Evolutionary conservation across 1,140 invertebrate genomes (phyloP).

Genomic region (Drosophila suzukii): DNA sequence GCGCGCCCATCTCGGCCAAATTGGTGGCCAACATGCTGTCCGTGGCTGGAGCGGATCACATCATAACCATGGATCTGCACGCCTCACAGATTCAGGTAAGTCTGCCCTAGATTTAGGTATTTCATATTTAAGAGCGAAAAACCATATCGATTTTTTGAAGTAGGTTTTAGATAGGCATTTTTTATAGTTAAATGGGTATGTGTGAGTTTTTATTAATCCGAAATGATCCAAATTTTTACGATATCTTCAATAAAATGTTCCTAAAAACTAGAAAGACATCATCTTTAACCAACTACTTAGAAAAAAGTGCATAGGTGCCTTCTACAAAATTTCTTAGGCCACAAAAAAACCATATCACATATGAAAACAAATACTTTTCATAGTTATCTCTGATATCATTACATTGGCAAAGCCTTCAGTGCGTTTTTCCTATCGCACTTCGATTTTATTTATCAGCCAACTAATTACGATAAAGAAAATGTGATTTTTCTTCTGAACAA

Average conservation of each 20-base stretch:
- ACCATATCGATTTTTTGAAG: too few relatives aligned
- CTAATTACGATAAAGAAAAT: constrained; percentile 38
- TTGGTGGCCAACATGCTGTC: constrained; percentile 99
- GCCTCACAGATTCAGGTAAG: constrained; percentile 97
- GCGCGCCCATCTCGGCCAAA: constrained; percentile 99
- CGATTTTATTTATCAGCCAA: constrained; percentile 14
- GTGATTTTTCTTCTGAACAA: constrained; percentile 1
- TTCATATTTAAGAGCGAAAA: background rate
- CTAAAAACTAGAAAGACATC: too few relatives aligned
- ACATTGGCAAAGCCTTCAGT: constrained; percentile 4
- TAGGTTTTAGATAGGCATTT: too few relatives aligned
- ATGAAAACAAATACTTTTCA: background rate
- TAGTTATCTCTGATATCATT: background rate
- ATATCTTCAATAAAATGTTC: too few relatives aligned
- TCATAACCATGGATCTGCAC: constrained; percentile 99
- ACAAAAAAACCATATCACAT: constrained; percentile 12
- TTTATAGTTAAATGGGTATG: too few relatives aligned
- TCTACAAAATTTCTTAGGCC: background rate
- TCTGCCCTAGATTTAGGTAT: background rate
- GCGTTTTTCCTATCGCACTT: constrained; percentile 6
- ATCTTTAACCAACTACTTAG: too few relatives aligned
- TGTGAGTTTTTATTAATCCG: too few relatives aligned
- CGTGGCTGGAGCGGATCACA: constrained; percentile 98
- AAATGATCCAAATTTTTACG: too few relatives aligned
- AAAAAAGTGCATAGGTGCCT: background rate